Percentiles rank a stretch among this genome's conserved stretches.
Conservation (phyloP, 1,140 invertebrate genomes). For the Drosophila nasuta region DNA sequence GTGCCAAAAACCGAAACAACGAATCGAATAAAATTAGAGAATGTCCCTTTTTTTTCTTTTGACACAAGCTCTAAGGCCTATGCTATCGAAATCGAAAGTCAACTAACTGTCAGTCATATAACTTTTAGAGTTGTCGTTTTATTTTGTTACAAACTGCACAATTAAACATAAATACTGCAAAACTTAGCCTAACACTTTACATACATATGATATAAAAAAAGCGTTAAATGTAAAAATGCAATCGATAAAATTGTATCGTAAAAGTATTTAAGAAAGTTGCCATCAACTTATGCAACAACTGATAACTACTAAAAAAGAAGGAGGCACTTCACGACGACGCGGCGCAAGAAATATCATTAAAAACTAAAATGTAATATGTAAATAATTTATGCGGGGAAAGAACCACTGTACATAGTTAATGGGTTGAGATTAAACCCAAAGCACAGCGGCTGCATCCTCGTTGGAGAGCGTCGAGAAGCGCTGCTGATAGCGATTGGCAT, state of each 20-base stretch:
- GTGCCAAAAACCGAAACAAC: constrained; percentile 53
- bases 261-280: constrained; percentile 8
- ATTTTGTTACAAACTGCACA: constrained; percentile 44
- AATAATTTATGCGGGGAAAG: constrained; percentile 84
- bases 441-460: constrained; percentile 76
- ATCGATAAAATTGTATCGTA: neutral
- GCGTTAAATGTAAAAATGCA: constrained; percentile 66
- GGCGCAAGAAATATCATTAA: neutral
- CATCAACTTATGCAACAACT: constrained; percentile 4
- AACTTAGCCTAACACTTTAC: constrained; percentile 64
- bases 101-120: neutral
- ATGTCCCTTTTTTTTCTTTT: neutral
- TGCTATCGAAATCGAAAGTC: constrained; percentile 1
- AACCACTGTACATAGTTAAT: constrained; percentile 17
- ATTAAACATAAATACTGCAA: constrained; percentile 67
- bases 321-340: constrained; percentile 15
- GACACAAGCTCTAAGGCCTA: constrained; percentile 7
- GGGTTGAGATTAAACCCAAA: constrained; percentile 65
- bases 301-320: neutral
- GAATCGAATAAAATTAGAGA: constrained; percentile 13
- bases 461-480: constrained; percentile 82
- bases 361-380: constrained; percentile 17
- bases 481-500: constrained; percentile 77
- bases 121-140: constrained; percentile 38
- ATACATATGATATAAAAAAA: constrained; percentile 3